phyloP scores from a whole-genome alignment of 1,140 invertebrate species.

The Drosophila erecta region DNA sequence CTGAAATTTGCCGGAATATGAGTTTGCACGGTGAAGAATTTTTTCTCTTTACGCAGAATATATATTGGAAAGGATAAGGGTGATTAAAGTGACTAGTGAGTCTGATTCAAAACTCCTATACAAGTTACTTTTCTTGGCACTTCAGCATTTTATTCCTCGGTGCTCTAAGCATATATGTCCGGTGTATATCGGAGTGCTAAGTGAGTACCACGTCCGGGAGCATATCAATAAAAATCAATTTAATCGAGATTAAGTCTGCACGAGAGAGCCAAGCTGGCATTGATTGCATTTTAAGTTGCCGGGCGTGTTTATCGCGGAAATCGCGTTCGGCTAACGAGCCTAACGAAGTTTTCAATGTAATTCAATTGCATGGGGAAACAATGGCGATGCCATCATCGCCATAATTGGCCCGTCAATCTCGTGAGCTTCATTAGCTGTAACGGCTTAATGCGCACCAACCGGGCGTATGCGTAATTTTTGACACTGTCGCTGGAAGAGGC shows the following conservation, averaged over 20 bases:
- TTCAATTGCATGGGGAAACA: constrained; percentile 70
- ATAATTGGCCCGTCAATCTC: constrained; percentile 49
- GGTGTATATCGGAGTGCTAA: neutral
- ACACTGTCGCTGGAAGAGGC: constrained; percentile 13
- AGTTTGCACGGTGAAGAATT: neutral
- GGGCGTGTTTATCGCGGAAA: constrained; percentile 52
- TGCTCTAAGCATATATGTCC: neutral
- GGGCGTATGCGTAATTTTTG: constrained; percentile 56
- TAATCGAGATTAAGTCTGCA: constrained; percentile 37
- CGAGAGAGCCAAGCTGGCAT: constrained; percentile 26
- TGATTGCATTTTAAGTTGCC: constrained; percentile 78
- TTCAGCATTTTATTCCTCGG: neutral
- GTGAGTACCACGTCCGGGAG: constrained; percentile 8
- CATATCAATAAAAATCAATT: constrained; percentile 41
- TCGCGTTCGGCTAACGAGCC: constrained; percentile 50
- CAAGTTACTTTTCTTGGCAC: too few relatives aligned
- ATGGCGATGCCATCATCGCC: constrained; percentile 44
- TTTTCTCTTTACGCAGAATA: neutral
- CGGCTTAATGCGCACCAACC: constrained; percentile 38
- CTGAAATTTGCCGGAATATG: constrained; percentile 13
- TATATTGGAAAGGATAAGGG: too few relatives aligned
- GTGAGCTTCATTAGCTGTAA: constrained; percentile 66
- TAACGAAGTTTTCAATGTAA: constrained; percentile 74
- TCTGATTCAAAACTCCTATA: too few relatives aligned
- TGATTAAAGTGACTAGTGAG: too few relatives aligned